These are phyloP conservation scores for Oplegnathus fasciatus DNA, from an alignment of 2,113 vertebrate genomes.

Conservation along the genomic window DNA sequence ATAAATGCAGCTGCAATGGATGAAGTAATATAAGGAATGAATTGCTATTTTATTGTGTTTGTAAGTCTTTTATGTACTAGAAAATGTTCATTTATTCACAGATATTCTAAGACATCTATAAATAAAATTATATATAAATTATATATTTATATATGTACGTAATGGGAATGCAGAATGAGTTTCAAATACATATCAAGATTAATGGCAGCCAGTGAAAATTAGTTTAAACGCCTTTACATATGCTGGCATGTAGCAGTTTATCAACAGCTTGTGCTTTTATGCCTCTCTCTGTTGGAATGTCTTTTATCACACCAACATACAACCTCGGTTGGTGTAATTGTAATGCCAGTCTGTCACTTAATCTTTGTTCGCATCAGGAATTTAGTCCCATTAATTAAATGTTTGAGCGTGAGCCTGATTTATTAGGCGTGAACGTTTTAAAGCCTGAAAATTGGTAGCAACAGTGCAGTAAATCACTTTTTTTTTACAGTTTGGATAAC, in stretches of 20 bases:
- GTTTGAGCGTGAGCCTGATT: neutral
- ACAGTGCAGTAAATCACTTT: neutral
- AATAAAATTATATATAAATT: neutral
- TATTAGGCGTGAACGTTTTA: neutral
- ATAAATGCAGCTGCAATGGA: neutral
- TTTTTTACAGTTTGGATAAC: neutral
- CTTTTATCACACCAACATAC: conserved; percentile 20
- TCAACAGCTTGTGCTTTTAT: conserved; percentile 8
- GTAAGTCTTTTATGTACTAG: neutral
- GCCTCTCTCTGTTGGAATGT: neutral
- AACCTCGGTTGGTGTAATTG: neutral
- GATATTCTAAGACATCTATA: neutral
- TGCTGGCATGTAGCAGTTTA: conserved; percentile 3
- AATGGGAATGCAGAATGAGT: neutral
- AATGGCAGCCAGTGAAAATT: neutral
- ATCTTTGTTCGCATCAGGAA: neutral
- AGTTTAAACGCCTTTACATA: neutral
- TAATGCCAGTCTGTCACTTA: neutral
- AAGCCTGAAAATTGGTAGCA: neutral
- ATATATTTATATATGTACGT: neutral
- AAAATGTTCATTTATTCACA: neutral
- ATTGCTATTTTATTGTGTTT: neutral
- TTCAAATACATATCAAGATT: neutral
- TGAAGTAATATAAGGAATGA: neutral
- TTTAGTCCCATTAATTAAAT: neutral